Base-by-base conservation (phyloP, 2,113 vertebrate genomes). In the Bucco capensis region DNA sequence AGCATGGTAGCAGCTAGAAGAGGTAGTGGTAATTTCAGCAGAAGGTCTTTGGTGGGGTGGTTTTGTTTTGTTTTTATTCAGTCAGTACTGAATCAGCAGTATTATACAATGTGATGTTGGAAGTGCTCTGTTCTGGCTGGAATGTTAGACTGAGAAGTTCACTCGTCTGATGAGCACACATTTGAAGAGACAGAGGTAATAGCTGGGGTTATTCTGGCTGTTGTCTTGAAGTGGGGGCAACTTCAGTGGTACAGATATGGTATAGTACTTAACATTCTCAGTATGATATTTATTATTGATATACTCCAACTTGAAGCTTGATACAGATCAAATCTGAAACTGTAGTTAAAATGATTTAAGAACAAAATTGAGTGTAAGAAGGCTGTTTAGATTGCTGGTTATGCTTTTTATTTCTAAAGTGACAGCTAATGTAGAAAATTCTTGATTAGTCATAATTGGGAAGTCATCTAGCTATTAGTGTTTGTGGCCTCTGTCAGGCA, bases 51-150 rank as follows among this genome's bases (percentile, higher is more conserved):
- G 86, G 79, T 76, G 54, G 60, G 19, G 25, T 79, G 81, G 58
- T 93, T 86, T 86, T 86, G 74, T 65, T 85, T 53, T 54, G 91
- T 72, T 94, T 90, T 86, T 75, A 84, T 65, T 87, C 82, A 80
- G 94, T 78, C 70, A 53, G 69, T 94, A 86, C 86, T 95, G 96
- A 95, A 90, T 96, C 93, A 93, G 94, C 94, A 5, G 51, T 90
- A 9, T 92, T 95, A 86, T 5, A 96, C 88, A 96, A 94, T 93
- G 88, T 82, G 80, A 80, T 82, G 73, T 83, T 94, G 86, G 93
- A 92, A 94, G 73, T 90, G 66, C 83, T 93, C 49, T 90, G 74
- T 76, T 89, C 86, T 82, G 74, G 86, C 87, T 94, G 94, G 91
- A 91, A 84, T 73, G 91, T 92, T 87, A 40, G 76, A 88, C 70